Percentiles rank a stretch among this genome's conserved stretches.
Conservation (phyloP, 2,113 vertebrate species). For the Pelecanus crispus region DNA sequence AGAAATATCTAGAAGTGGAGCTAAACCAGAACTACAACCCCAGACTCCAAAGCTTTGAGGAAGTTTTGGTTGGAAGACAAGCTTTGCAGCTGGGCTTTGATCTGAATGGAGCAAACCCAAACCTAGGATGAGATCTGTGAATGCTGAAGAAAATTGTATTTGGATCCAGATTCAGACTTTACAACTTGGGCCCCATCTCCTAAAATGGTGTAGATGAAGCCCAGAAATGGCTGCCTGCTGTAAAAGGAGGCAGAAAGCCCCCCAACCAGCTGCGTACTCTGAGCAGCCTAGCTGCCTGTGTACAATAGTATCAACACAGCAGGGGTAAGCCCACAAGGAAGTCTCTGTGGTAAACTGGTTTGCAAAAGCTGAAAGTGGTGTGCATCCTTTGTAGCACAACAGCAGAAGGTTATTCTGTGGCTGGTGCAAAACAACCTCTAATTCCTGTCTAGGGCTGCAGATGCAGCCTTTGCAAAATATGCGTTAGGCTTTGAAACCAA, state of each 20-base stretch:
- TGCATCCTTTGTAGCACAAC: background rate
- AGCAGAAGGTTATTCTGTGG: background rate
- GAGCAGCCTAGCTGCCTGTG: background rate
- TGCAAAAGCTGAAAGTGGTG: background rate
- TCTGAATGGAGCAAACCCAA: background rate
- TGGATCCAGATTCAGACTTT: background rate
- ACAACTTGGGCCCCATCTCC: background rate
- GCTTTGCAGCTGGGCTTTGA: background rate
- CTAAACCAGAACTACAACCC: background rate
- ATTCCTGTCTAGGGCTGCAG: background rate
- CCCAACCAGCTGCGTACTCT: background rate
- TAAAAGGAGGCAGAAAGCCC: background rate
- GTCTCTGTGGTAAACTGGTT: background rate
- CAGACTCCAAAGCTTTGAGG: background rate
- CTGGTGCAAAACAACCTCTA: conserved; percentile 17
- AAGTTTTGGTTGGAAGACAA: background rate
- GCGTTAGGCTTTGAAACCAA: background rate
- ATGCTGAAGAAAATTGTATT: background rate
- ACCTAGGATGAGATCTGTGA: background rate
- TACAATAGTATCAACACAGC: fast-evolving
- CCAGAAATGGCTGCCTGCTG: background rate
- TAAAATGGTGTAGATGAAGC: background rate
- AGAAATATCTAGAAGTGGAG: background rate
- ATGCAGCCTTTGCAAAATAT: background rate
- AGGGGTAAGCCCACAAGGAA: background rate